phyloP scores from a whole-genome alignment of 2,113 vertebrate species.

The Genyomyrus donnyi region DNA sequence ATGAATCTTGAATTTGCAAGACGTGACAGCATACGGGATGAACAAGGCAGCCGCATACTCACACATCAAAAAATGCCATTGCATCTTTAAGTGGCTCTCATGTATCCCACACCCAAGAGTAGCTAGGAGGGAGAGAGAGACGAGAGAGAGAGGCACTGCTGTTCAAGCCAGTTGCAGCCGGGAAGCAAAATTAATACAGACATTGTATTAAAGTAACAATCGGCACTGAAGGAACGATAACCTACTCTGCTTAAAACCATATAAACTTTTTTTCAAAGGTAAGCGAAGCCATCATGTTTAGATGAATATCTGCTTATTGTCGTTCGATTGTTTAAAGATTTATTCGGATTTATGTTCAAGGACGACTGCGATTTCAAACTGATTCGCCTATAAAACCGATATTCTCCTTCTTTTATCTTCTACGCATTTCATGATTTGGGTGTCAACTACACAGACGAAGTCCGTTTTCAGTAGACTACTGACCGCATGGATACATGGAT shows the following conservation, averaged over 20 bases:
- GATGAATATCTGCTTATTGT: background rate
- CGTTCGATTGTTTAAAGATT: background rate
- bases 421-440: conserved; percentile 48
- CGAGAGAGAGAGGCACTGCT: conserved; percentile 27
- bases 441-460: conserved; percentile 29
- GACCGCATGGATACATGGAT: background rate
- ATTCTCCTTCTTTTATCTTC: conserved; percentile 22
- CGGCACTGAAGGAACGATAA: conserved; percentile 6
- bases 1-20: background rate
- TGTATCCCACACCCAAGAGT: conserved; percentile 52
- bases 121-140: conserved; percentile 40
- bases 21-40: background rate
- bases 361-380: conserved; percentile 4
- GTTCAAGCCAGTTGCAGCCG: conserved; percentile 23
- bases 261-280: conserved; percentile 42
- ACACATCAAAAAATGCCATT: conserved; percentile 44
- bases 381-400: background rate
- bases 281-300: conserved; percentile 23
- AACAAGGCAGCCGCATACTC: conserved; percentile 17
- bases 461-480: no score
- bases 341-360: conserved; percentile 6
- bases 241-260: conserved; percentile 10
- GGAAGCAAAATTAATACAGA: conserved; percentile 13
- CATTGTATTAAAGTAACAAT: background rate
- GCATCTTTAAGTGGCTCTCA: conserved; percentile 56